These are phyloP conservation scores for Prunella fulvescens DNA, from an alignment of 2,113 vertebrate genomes.

Conservation along the genomic window DNA sequence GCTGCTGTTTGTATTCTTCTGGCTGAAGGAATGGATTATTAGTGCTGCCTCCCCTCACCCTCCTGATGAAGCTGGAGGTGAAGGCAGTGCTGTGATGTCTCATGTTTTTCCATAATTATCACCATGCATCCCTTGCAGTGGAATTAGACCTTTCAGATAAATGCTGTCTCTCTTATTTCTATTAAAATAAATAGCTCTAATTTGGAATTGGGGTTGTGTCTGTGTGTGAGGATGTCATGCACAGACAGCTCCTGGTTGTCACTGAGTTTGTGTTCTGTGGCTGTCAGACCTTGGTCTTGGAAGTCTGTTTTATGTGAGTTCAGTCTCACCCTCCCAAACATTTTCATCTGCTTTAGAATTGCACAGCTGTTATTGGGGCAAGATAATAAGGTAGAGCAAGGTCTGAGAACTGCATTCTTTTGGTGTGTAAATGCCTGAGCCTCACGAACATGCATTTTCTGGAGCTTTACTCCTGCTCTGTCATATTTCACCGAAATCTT, in stretches of 20 bases:
- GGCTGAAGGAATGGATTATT: not conserved
- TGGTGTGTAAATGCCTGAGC: not conserved
- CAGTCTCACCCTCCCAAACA: not conserved
- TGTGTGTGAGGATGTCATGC: not conserved
- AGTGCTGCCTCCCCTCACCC: not conserved
- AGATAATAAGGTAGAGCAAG: not conserved
- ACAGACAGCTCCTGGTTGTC: accelerated
- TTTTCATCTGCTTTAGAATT: not conserved
- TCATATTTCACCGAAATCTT: not conserved
- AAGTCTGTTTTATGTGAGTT: not conserved
- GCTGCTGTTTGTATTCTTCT: not conserved
- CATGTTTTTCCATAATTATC: not conserved
- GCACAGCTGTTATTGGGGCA: not conserved
- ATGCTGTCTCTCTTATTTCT: not conserved
- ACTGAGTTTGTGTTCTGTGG: not conserved
- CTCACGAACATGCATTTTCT: not conserved
- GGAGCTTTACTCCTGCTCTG: not conserved
- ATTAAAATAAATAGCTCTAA: not conserved
- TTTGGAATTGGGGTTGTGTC: not conserved
- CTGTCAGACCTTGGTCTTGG: not conserved
- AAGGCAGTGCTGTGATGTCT: not conserved
- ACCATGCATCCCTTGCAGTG: not conserved
- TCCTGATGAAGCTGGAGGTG: not conserved
- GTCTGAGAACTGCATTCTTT: not conserved
- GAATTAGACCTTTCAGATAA: not conserved